Evolutionary conservation across 2,113 vertebrate species (phyloP).

Genomic region (Climacteris rufus): DNA sequence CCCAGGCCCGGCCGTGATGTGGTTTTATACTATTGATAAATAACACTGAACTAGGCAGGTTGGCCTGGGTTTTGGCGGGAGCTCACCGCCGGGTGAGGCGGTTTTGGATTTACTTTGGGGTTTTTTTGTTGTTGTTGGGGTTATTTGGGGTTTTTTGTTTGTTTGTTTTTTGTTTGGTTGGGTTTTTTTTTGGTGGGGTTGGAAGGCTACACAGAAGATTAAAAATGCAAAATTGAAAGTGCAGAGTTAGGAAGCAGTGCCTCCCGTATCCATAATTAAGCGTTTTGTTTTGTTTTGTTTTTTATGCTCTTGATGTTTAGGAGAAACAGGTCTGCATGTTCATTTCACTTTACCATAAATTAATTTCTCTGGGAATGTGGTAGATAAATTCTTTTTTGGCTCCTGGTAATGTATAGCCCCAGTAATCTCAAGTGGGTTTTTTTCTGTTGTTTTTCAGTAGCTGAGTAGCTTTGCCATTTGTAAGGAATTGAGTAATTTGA

Average conservation of each 20-base stretch:
- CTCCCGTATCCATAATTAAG: too few relatives aligned
- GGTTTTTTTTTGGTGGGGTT: too few relatives aligned
- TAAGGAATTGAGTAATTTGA: neutral
- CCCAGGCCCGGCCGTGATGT: too few relatives aligned
- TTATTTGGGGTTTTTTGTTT: neutral
- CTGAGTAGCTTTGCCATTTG: neutral
- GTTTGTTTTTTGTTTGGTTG: neutral
- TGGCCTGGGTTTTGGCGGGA: too few relatives aligned
- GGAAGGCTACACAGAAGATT: neutral
- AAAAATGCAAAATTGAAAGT: neutral
- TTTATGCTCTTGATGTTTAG: neutral
- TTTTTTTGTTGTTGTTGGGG: too few relatives aligned
- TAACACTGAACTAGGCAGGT: too few relatives aligned
- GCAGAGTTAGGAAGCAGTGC: neutral
- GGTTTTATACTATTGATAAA: accelerated
- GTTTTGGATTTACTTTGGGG: too few relatives aligned
- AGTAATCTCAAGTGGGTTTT: accelerated
- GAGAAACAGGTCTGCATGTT: neutral
- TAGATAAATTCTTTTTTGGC: neutral
- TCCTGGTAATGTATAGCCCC: neutral
- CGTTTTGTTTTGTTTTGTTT: too few relatives aligned
- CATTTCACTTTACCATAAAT: neutral
- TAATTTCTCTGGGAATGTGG: neutral
- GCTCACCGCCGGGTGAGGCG: too few relatives aligned
- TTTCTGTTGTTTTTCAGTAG: neutral